A percentile compares a stretch with the other conserved stretches of the same genome.
Evolutionary conservation across 2,797 vertebrate species (phyloP).

Genomic region (Myripristis jacobus): DNA sequence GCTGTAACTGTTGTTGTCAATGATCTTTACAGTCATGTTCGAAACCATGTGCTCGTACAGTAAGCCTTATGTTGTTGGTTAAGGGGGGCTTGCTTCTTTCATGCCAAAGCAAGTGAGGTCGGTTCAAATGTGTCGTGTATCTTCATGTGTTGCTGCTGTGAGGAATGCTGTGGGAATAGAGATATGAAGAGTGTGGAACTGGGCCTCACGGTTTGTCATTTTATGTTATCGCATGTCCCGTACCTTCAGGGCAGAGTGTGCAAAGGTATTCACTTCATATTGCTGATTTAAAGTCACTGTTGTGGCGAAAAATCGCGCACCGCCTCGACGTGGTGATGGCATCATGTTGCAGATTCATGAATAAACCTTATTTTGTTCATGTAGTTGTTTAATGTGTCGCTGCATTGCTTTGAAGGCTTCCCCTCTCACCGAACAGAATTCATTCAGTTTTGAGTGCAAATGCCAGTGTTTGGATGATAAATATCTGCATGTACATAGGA

Average conservation of each 20-base stretch:
- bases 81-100: slow-evolving; percentile 19
- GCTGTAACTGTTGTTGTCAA: slow-evolving; percentile 28
- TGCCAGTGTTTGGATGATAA: too few relatives aligned
- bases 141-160: neutral
- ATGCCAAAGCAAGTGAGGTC: slow-evolving; percentile 42
- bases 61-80: slow-evolving; percentile 21
- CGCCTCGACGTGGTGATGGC: neutral
- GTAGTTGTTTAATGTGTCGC: slow-evolving; percentile 1
- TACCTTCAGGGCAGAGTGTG: neutral
- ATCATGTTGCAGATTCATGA: slow-evolving; percentile 27
- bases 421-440: neutral
- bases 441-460: neutral
- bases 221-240: neutral
- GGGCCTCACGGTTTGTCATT: neutral
- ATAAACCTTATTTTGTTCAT: slow-evolving; percentile 62
- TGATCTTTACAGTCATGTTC: slow-evolving; percentile 17
- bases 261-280: neutral
- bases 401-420: neutral
- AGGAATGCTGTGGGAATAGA: neutral
- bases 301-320: neutral
- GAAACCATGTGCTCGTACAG: slow-evolving; percentile 28
- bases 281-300: neutral
- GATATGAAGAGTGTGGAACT: neutral
- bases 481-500: too few relatives aligned
- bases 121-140: slow-evolving; percentile 29